Base-by-base conservation (phyloP, 2,888 invertebrate genomes). In the Argyra leucocephala region DNA sequence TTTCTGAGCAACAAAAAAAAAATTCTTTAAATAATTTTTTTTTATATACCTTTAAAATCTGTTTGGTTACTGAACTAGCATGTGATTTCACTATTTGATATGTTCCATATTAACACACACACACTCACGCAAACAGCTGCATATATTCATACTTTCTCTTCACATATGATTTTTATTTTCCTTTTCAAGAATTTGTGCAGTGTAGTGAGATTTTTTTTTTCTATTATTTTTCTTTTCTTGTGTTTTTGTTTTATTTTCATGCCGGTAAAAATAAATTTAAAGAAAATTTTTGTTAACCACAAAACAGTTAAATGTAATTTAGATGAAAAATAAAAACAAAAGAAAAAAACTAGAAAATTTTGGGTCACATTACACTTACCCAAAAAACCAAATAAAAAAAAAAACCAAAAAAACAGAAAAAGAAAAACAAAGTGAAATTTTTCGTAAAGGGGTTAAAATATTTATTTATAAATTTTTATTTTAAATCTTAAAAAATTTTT, bases 251-350 rank as follows among this genome's bases (percentile, higher is more conserved):
- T 31, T 4, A 1, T 31, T 31, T 31, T 48, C 18, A 48, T 48
- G 15, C 48, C 48, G 48, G 48, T 48, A 48, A 48, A 48, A 48
- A n/a, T 48, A 18, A 48, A 48, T 48, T 5, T 48, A 48, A 48
- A 48, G 48, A 18, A 48, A 48, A 48, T 48, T 48, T 48, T 10
- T n/a, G n/a, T n/a, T 3, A 48, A 48, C 48, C 48, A 48, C 48
- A 48, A 48, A 48, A 48, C 48, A 48, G 48, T 48, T 48, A 18
- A 48, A 48, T 48, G 48, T 48, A 48, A 48, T 48, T 48, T 48
- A 48, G 48, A 18, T 48, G 48, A 48, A 48, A 48, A 48, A 48
- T 37, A 48, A 48, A 5, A 48, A 48, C 15, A 48, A 48, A 48
- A 48, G 5, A 48, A 48, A 48, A 48, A 48, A 48, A 48, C 5